Evolutionary conservation across 2,888 invertebrate genomes (phyloP).

Genomic region (Thera britannica): DNA sequence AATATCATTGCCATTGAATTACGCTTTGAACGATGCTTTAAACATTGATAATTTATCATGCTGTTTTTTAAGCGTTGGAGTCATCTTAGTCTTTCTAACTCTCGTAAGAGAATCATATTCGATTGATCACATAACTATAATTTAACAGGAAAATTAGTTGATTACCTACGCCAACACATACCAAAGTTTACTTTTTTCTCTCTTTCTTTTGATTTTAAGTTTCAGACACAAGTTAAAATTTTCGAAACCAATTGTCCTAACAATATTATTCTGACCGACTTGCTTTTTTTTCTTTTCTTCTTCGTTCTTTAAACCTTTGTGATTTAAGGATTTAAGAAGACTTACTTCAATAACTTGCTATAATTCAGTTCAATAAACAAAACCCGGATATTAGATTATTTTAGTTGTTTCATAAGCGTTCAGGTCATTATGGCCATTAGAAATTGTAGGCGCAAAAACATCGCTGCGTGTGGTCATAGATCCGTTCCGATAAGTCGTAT

Average conservation of each 20-base stretch:
- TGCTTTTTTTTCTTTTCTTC: too few relatives aligned
- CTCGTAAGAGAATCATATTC: too few relatives aligned
- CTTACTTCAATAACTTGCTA: neutral
- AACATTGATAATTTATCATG: constrained; percentile 51
- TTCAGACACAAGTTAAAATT: too few relatives aligned
- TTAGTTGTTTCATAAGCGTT: constrained; percentile 51
- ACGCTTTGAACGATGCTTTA: constrained; percentile 64
- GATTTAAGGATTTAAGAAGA: neutral
- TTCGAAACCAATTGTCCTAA: too few relatives aligned
- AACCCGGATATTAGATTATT: constrained; percentile 11
- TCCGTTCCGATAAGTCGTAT: constrained; percentile 55
- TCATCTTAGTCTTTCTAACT: neutral
- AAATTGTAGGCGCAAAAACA: constrained; percentile 63
- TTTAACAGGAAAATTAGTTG: too few relatives aligned
- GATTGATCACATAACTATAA: too few relatives aligned
- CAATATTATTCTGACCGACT: too few relatives aligned
- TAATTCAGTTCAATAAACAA: neutral
- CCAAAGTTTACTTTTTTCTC: too few relatives aligned
- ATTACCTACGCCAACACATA: too few relatives aligned
- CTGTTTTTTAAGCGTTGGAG: constrained; percentile 4
- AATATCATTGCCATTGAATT: constrained; percentile 76
- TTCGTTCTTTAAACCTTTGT: neutral
- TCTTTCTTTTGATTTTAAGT: too few relatives aligned
- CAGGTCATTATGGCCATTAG: constrained; percentile 57
- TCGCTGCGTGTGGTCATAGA: constrained; percentile 63